Evolutionary conservation across 2,113 vertebrate species (phyloP).

Genomic region (Archilochus colubris): DNA sequence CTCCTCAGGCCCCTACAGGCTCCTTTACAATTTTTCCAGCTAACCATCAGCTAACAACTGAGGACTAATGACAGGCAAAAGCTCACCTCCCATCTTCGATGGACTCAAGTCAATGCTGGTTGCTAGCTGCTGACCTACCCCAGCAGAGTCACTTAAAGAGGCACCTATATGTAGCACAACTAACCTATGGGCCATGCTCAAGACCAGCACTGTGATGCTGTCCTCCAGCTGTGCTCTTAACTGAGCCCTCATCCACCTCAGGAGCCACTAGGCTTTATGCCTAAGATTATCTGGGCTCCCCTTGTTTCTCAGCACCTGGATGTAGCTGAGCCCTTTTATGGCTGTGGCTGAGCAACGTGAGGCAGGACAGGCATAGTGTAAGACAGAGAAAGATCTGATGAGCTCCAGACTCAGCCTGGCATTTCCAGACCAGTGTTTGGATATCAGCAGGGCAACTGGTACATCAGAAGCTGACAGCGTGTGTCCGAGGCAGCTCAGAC

Average conservation of each 20-base stretch:
- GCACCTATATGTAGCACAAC: neutral
- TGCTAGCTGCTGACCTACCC: neutral
- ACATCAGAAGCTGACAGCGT: neutral
- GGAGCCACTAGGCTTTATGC: neutral
- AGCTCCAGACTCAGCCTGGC: neutral
- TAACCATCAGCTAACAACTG: neutral
- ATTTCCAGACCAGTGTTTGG: neutral
- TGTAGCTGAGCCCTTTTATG: neutral
- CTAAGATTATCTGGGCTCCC: neutral
- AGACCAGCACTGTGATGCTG: neutral
- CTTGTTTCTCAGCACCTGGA: neutral
- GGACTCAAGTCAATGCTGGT: neutral
- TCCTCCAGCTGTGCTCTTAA: neutral
- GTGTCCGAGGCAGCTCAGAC: neutral
- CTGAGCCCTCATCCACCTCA: neutral
- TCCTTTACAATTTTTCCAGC: neutral
- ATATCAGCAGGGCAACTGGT: neutral
- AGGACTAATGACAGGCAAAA: neutral
- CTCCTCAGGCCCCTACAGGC: neutral
- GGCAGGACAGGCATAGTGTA: neutral
- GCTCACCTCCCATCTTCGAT: neutral
- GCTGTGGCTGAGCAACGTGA: neutral
- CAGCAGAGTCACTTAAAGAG: neutral
- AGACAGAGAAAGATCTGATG: neutral
- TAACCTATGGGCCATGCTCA: neutral